Evolutionary conservation across 2,113 vertebrate genomes (phyloP).

Genomic region (Odocoileus hemionus): DNA sequence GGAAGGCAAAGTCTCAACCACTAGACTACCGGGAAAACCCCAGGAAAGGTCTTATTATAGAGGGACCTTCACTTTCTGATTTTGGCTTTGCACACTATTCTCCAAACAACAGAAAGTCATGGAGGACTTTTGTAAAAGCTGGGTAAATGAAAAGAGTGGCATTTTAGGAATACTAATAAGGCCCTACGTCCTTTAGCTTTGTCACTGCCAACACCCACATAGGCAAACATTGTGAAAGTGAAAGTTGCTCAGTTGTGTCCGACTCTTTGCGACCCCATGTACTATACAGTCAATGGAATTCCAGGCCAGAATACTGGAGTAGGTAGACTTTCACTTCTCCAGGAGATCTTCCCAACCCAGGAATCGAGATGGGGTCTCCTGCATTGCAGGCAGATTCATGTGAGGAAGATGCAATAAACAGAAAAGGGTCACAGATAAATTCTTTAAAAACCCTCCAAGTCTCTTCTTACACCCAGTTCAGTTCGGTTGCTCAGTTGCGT

Average conservation of each 20-base stretch:
- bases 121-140: background rate
- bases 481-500: background rate
- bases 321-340: background rate
- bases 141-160: background rate
- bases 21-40: background rate
- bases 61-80: background rate
- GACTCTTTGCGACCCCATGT: background rate
- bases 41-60: background rate
- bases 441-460: background rate
- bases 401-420: background rate
- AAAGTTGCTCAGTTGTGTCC: fast-evolving
- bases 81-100: background rate
- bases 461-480: background rate
- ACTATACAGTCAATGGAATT: background rate
- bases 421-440: background rate
- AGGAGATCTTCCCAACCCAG: background rate
- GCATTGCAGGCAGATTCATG: background rate
- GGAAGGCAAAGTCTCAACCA: background rate
- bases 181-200: background rate
- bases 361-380: background rate
- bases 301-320: background rate
- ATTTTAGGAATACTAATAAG: background rate
- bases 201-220: background rate
- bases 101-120: background rate
- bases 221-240: background rate